Evolutionary conservation across 2,113 vertebrate species (phyloP), one percentile per base, ranked within the genome.

Genomic region (Brachirus orientalis): DNA sequence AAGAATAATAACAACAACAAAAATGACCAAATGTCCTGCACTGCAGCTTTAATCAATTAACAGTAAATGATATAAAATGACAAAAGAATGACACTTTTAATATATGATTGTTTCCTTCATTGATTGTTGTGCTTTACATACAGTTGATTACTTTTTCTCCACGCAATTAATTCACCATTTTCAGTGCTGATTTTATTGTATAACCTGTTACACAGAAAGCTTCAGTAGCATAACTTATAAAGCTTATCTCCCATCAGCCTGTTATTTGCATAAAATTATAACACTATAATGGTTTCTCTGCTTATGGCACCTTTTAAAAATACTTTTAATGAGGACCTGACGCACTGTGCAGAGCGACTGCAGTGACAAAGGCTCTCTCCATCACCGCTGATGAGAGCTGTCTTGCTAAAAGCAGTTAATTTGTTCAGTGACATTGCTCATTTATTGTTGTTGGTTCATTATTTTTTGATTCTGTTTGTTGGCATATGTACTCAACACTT

Each of bases 241-340:
- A 7, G 7, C 11, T 19, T 13, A 38, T 38, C 17, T 10, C 16
- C 3, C 35, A 55, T 35, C 33, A 17, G 35, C n/a, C 10, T 37
- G 6, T 41, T 40, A 20, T 41, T 12, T 57, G 4, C 4, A 28
- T 0, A 7, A 11, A 40, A 4, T 22, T 57, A 20, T 14, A 16
- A 8, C 8, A 41, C 10, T 14, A 41, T 16, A 4, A 41, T 10
- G 18, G 18, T 40, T 41, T 19, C 55, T 41, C 11, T 57, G 48
- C 20, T 28, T 6, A 22, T 8, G 3, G 19, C 12, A 20, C n/a
- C 53, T n/a, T 55, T 36, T 22, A 14, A 43, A 57, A 19, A n/a
- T 12, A n/a, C 10, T 38, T 55, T 55, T 18, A 55, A 38, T 38
- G 53, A 55, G 53, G 53, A 38, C 38, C 35, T 55, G 18, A 19